Evolutionary conservation across 2,113 vertebrate genomes (phyloP).

Genomic region (Marmota flaviventris): DNA sequence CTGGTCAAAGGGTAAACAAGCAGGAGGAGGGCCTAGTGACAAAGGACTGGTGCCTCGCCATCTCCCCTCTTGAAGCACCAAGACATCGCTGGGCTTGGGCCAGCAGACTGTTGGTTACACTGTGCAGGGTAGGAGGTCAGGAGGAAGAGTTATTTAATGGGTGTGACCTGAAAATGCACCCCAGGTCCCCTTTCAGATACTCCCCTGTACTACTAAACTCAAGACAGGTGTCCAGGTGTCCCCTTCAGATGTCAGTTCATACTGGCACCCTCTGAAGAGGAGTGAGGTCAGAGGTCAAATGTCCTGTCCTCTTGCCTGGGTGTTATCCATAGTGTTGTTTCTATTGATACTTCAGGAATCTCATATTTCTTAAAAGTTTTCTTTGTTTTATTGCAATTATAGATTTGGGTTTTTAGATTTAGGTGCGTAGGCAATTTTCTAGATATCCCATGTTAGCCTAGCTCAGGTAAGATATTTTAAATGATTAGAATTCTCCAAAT

Average conservation of each 20-base stretch:
- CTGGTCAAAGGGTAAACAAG: neutral
- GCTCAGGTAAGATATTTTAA: neutral
- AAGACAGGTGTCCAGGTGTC: neutral
- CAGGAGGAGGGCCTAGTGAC: neutral
- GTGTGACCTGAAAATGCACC: neutral
- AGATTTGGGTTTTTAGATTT: neutral
- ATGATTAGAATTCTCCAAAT: neutral
- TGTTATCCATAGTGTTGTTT: neutral
- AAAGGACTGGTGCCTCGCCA: neutral
- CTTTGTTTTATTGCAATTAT: neutral
- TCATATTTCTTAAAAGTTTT: neutral
- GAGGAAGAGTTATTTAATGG: neutral
- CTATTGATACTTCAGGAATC: neutral
- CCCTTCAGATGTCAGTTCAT: neutral
- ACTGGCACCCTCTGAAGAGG: neutral
- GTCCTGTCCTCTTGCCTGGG: neutral
- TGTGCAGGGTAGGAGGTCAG: neutral
- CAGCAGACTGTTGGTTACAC: neutral
- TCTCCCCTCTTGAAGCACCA: neutral
- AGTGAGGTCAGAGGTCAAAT: neutral
- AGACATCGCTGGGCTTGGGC: neutral
- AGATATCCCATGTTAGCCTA: neutral
- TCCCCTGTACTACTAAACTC: neutral
- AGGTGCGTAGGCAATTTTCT: neutral
- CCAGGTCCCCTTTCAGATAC: neutral